Base-by-base conservation (phyloP, 2,888 invertebrate genomes). In the Chymomyza procnemis region DNA sequence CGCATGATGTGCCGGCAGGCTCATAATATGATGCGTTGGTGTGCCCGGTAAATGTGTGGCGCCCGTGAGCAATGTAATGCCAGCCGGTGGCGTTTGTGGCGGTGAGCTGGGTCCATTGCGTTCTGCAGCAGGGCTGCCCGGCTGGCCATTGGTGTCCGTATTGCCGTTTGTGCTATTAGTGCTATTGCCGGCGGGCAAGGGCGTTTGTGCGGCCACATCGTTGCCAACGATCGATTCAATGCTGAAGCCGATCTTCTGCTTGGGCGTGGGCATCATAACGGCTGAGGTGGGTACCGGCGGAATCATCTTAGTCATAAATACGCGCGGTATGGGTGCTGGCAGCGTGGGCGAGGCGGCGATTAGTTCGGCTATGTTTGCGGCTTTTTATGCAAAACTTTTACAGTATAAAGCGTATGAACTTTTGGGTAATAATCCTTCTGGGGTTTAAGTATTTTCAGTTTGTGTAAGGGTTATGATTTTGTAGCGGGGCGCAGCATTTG, bases 141-240 rank as follows among this genome's bases (percentile, higher is more conserved):
- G 67, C 34, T 80, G 84, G 26, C 18, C 47, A 56, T 47, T 26
- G 1, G 26, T 57, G 54, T 50, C 57, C 47, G 12, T 68, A 59
- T 69, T 9, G 60, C 21, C 56, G 50, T 67, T 67, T 61, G 18
- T 69, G 67, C 61, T 73, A 50, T 67, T 67, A 47, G 68, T 70
- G 47, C 66, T 63, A 57, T 54, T 82, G 75, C 26, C 80, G 77
- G 6, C 67, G 70, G 47, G 30, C 30, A 21, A 69, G 60, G 57
- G 46, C 26, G 57, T 55, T 21, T 63, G 12, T 57, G 65, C 74
- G 61, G 78, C 63, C 64, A 74, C 85, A 80, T 91, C 90, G 74
- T 95, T 95, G 82, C 97, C 97, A 78, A 97, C 97, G 90, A 97
- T 97, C 89, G 97, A 96, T 92, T 97, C 97, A 92, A 97, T 97